A percentile compares a stretch with the other conserved stretches of the same genome.
Conservation (phyloP, 1,140 invertebrate species). For the Drosophila bifasciata region DNA sequence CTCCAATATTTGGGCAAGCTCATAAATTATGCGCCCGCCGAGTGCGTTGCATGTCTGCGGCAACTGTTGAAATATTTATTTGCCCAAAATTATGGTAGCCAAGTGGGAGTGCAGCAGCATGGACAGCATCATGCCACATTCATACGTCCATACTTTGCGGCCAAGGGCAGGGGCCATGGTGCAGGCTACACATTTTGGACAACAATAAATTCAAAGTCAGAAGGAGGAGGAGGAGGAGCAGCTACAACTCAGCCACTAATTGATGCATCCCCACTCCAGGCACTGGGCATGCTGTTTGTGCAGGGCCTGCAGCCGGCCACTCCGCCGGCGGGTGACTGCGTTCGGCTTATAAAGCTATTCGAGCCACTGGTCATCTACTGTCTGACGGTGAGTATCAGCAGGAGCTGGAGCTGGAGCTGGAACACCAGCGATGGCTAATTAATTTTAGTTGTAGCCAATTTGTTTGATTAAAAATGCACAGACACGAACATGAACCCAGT, state of each 20-base stretch:
- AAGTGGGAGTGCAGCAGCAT: slow-evolving; percentile 47
- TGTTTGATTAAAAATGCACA: slow-evolving; percentile 81
- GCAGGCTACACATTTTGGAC: slow-evolving; percentile 49
- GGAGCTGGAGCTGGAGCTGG: not conserved
- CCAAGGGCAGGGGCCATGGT: slow-evolving; percentile 52
- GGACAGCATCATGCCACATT: slow-evolving; percentile 66
- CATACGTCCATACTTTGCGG: slow-evolving; percentile 73
- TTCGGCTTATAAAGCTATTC: slow-evolving; percentile 90
- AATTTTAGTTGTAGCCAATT: slow-evolving; percentile 78
- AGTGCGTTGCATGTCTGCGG: slow-evolving; percentile 90
- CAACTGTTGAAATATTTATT: slow-evolving; percentile 93
- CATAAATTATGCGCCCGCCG: slow-evolving; percentile 88
- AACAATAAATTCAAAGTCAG: slow-evolving; percentile 54
- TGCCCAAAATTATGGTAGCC: slow-evolving; percentile 88
- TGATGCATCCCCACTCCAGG: slow-evolving; percentile 45
- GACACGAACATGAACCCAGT: slow-evolving; percentile 51
- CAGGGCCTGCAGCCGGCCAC: slow-evolving; percentile 60
- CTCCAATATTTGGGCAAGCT: slow-evolving; percentile 89
- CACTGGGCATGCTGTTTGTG: slow-evolving; percentile 69
- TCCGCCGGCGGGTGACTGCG: slow-evolving; percentile 63
- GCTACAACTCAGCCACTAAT: slow-evolving; percentile 45
- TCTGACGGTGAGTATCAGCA: slow-evolving; percentile 86
- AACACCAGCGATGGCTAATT: slow-evolving; percentile 65
- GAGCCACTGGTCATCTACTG: slow-evolving; percentile 95
- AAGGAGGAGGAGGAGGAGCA: not conserved